phyloP scores from a whole-genome alignment of 1,140 invertebrate genomes.

The Bombus consobrinus region DNA sequence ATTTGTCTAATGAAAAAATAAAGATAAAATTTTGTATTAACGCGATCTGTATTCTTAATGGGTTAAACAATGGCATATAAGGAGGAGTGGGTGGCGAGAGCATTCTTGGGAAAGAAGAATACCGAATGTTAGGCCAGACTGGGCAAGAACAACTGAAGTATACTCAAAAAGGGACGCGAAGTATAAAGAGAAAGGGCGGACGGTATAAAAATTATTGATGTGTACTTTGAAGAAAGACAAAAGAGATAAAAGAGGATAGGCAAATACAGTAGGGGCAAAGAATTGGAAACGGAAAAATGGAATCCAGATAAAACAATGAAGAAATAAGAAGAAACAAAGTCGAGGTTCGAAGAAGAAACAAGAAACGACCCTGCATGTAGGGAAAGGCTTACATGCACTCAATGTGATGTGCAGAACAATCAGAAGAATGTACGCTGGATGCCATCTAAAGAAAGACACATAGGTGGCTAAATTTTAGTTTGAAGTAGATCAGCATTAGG shows the following conservation, averaged over 20 bases:
- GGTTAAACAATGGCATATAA: too few species aligned
- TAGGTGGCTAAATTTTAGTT: too few species aligned
- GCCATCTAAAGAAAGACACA: too few species aligned
- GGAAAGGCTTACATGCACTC: too few species aligned
- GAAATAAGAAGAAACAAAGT: neutral
- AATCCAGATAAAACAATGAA: neutral
- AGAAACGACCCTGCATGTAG: neutral
- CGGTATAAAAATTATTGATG: neutral
- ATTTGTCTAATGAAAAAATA: neutral
- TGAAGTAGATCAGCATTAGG: neutral
- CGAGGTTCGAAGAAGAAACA: neutral
- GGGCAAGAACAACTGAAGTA: constrained; percentile 21
- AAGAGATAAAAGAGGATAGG: neutral
- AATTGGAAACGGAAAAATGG: neutral
- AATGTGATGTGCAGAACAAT: neutral
- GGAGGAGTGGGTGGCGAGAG: neutral
- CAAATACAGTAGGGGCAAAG: neutral
- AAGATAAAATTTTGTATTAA: neutral
- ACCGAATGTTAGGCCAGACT: constrained; percentile 18
- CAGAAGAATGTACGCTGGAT: neutral
- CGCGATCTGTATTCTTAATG: neutral
- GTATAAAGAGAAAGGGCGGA: neutral
- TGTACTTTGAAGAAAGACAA: neutral
- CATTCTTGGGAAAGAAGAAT: constrained; percentile 16
- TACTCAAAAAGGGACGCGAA: neutral